Base-by-base conservation (phyloP, 2,888 invertebrate species). In the Drosophila ustulata region DNA sequence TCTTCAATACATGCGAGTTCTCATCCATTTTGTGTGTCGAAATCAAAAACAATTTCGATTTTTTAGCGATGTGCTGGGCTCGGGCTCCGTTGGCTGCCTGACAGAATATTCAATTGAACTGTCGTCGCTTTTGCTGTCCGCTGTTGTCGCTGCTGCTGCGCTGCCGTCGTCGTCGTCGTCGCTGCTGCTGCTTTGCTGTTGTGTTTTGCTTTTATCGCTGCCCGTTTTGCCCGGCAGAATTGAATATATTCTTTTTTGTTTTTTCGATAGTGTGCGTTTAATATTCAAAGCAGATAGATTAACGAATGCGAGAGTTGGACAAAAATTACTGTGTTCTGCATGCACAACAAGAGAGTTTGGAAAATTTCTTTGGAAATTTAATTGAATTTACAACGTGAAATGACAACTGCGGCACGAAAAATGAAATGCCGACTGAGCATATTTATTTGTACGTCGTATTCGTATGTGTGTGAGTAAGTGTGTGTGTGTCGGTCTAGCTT, bases 221-320 rank as follows among this genome's bases (percentile, higher is more conserved):
- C 30, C 69, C 55, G 50, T 26, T 37, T 37, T n/a, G 37, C 11
- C 34, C 37, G 55, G 13, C 41, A 50, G 56, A 73, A 78, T 73
- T 75, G 74, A 78, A 68, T 62, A 66, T 72, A 37, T 58, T 58
- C n/a, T 55, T 67, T 64, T 39, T 57, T 59, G 23, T 66, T 58
- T 75, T 58, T 41, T 41, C 47, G 49, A 13, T 46, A 30, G 2
- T 34, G 39, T 13, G 56, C 62, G 64, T 32, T 85, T 88, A 75
- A 61, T 86, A 83, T 88, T 70, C 88, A 71, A 82, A 71, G 63
- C 78, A 77, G 65, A 13, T 47, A 77, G 63, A 13, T 37, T 37
- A 26, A 30, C 30, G 28, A n/a, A 26, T 23, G 50, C 9, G 52
- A 4, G 39, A 18, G 39, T n/a, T 26, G n/a, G 5, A 11, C 11